Evolutionary conservation across 2,888 invertebrate species (phyloP).

Genomic region (Lagria hirta): DNA sequence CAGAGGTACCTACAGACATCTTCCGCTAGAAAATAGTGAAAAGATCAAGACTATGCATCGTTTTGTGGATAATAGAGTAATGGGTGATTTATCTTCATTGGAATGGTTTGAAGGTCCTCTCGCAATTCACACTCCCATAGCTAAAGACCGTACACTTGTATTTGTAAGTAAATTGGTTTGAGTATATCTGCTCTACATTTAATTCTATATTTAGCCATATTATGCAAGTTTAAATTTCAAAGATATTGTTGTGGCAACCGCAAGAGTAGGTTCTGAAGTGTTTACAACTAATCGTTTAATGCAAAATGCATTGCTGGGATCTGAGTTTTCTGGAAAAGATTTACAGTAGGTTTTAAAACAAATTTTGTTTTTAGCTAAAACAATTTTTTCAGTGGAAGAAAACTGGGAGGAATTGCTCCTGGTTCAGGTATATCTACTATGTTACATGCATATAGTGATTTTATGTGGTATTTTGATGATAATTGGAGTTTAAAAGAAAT

Average conservation of each 20-base stretch:
- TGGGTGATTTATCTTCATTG: slow-evolving; percentile 84
- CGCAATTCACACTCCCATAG: no score
- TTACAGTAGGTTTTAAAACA: no score
- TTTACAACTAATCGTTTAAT: no score
- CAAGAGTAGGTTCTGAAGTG: no score
- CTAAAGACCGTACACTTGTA: slow-evolving; percentile 7
- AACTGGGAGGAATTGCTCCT: neutral
- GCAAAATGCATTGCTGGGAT: no score
- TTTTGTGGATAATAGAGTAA: slow-evolving; percentile 73
- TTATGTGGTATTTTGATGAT: no score
- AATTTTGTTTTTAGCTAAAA: no score
- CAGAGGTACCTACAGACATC: slow-evolving; percentile 76
- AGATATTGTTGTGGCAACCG: slow-evolving; percentile 22
- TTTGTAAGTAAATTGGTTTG: no score
- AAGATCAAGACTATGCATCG: slow-evolving; percentile 64
- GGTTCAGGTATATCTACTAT: no score
- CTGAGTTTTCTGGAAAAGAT: no score
- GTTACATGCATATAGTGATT: no score
- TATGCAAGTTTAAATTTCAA: slow-evolving; percentile 51
- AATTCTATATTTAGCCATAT: slow-evolving; percentile 52
- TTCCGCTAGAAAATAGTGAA: slow-evolving; percentile 61
- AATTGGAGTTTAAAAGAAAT: slow-evolving; percentile 60
- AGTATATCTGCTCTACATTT: no score
- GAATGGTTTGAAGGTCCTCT: slow-evolving; percentile 76
- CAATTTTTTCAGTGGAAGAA: slow-evolving; percentile 7